Base-by-base conservation (phyloP, 2,797 vertebrate species). In the Gastrophryne carolinensis region DNA sequence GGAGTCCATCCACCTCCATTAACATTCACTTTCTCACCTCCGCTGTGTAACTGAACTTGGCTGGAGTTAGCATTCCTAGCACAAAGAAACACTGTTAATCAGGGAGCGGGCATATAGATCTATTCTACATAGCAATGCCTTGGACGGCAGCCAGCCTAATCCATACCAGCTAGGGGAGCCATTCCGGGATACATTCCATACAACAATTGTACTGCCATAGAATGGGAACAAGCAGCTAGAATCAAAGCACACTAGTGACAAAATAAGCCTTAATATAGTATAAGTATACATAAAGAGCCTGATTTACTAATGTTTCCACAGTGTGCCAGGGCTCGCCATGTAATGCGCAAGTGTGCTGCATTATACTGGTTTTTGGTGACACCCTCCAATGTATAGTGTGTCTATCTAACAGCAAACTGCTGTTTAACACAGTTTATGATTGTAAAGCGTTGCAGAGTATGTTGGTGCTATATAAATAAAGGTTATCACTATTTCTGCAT, bases 81-180 rank as follows among this genome's bases (percentile, higher is more conserved):
- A 90, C 86, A 90, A 88, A 68, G 84, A 84, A 81, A 79, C 13
- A 57, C 81, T 88, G 84, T 89, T 81, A 81, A 85, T 27, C 80
- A 66, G 78, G 30, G 69, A 80, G 76, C 72, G 57, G 66, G 60
- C 57, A 17, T 54, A 73, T 34, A 81, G 81, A 79, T 81, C 23
- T 24, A 56, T 68, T 68, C 84, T 86, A 76, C 50, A 54, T 30
- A 85, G 88, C 83, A 85, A 84, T 60, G 35, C 75, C 73, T 79
- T 88, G 86, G 84, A 82, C 10, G 58, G 34, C 75, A 62, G 83
- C 86, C 84, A 86, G 80, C 44, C 37, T 84, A 86, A 85, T 87
- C 82, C 85, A 79, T 86, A 82, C 82, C 83, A 84, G 86, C 84
- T 84, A 83, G 64, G 47, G 73, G 61, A 70, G 26, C 52, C 53